A percentile compares a stretch with the other conserved stretches of the same genome.
Evolutionary conservation across 2,888 invertebrate species (phyloP).

Genomic region (Luffia ferchaultella): DNA sequence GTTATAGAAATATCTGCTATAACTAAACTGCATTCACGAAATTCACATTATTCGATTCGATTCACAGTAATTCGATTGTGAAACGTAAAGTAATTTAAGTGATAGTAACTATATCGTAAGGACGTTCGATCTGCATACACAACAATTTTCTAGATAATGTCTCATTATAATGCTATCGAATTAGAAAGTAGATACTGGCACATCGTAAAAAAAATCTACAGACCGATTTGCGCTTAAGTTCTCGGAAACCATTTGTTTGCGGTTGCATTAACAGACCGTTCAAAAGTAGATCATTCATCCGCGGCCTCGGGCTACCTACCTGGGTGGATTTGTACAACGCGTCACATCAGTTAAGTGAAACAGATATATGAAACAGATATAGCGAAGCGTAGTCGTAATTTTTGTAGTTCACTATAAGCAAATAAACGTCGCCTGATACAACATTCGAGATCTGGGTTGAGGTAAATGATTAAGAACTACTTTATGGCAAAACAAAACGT

Average conservation of each 20-base stretch:
- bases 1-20: no score
- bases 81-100: no score
- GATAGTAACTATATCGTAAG: no score
- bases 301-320: conserved; percentile 19
- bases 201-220: no score
- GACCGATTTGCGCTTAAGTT: no score
- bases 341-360: conserved; percentile 50
- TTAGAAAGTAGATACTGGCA: no score
- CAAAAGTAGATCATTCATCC: conserved; percentile 45
- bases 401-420: neutral
- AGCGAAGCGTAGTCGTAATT: neutral
- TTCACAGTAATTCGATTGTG: no score
- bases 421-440: neutral
- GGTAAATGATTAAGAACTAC: neutral
- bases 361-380: conserved; percentile 22
- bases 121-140: no score
- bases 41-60: no score
- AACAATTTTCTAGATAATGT: no score
- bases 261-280: conserved; percentile 41
- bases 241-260: conserved; percentile 48
- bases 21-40: no score
- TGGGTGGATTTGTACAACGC: conserved; percentile 43
- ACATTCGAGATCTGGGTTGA: neutral
- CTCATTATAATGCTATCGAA: no score
- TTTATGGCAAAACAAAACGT: neutral